phyloP scores from a whole-genome alignment of 2,888 invertebrate species.

The Drosophila borealis region DNA sequence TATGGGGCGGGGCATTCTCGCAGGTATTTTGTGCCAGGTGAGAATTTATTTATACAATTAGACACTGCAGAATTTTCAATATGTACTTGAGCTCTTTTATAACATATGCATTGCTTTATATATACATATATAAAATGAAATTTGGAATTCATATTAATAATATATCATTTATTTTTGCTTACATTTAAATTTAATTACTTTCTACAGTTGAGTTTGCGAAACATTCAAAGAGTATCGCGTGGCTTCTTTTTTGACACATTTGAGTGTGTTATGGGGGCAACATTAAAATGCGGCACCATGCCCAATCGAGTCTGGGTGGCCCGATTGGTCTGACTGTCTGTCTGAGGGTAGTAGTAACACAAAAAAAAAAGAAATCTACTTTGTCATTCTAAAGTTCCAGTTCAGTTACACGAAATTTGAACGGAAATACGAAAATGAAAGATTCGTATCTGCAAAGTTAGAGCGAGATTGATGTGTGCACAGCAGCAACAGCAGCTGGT shows the following conservation, averaged over 20 bases:
- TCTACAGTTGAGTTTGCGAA: too few species aligned
- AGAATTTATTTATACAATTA: neutral
- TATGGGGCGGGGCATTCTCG: neutral
- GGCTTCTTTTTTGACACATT: neutral
- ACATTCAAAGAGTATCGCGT: conserved; percentile 6
- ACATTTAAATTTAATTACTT: too few species aligned
- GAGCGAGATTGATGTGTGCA: conserved; percentile 75
- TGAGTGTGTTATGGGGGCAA: conserved; percentile 25
- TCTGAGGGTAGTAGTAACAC: conserved; percentile 10
- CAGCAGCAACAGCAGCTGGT: conserved; percentile 43
- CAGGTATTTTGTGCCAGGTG: neutral
- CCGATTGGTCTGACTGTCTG: conserved; percentile 43
- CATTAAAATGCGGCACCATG: conserved; percentile 56
- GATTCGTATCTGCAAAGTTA: conserved; percentile 75
- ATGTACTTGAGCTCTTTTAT: neutral
- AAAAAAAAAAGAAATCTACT: conserved; percentile 13
- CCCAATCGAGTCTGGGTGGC: conserved; percentile 27
- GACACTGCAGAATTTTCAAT: neutral
- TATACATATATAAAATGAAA: too few species aligned
- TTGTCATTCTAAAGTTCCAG: conserved; percentile 59
- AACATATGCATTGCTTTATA: too few species aligned
- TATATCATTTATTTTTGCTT: too few species aligned
- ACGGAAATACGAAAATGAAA: conserved; percentile 78
- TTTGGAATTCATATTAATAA: too few species aligned
- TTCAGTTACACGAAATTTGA: conserved; percentile 72